These are phyloP conservation scores for Mus pahari DNA, from an alignment of 2,113 vertebrate species.

Conservation along the genomic window DNA sequence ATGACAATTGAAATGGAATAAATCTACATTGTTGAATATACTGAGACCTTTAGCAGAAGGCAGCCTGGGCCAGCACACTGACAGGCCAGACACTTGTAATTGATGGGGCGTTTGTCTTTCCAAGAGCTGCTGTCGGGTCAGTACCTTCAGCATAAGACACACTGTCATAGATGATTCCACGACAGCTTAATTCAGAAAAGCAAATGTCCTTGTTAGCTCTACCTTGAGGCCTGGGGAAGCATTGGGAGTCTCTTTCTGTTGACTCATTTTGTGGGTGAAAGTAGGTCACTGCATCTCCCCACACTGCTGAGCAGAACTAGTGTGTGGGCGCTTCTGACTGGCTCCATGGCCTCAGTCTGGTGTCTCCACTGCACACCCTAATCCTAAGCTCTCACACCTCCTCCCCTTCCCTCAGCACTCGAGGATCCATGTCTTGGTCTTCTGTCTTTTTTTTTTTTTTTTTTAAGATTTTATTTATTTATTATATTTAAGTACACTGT, in stretches of 20 bases:
- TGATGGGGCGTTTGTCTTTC: slow-evolving; percentile 40
- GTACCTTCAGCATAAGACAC: neutral
- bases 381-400: neutral
- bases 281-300: neutral
- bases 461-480: too few species aligned
- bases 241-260: neutral
- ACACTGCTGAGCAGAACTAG: neutral
- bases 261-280: neutral
- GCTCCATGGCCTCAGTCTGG: neutral
- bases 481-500: too few species aligned
- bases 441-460: too few species aligned
- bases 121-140: slow-evolving; percentile 29
- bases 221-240: neutral
- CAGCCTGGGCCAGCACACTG: neutral
- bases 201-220: slow-evolving; percentile 12
- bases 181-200: slow-evolving; percentile 27
- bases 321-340: neutral
- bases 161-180: slow-evolving; percentile 29
- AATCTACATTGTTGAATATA: neutral
- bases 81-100: slow-evolving; percentile 6
- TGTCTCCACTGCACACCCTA: neutral
- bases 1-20: neutral
- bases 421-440: neutral
- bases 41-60: slow-evolving; percentile 19
- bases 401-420: neutral